Percentiles rank a stretch among this genome's conserved stretches.
Conservation (phyloP, 2,797 vertebrate genomes). For the Oreonectes daqikongensis region DNA sequence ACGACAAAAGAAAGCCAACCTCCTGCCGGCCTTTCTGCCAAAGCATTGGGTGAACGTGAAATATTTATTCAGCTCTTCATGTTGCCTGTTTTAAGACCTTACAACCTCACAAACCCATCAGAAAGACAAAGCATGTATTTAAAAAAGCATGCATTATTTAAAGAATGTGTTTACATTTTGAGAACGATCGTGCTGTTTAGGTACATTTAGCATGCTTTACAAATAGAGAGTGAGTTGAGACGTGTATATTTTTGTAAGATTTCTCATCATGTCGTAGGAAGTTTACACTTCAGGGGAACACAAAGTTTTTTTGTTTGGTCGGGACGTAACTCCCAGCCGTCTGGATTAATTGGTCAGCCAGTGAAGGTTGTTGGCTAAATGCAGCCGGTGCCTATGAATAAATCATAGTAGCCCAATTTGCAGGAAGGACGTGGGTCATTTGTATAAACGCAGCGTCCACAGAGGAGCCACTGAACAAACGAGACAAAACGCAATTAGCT, state of each 20-base stretch:
- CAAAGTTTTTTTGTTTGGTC: conserved; percentile 24
- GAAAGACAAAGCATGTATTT: not conserved
- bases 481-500: conserved; percentile 74
- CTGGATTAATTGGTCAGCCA: conserved; percentile 50
- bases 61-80: conserved; percentile 13
- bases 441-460: conserved; percentile 69
- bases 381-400: conserved; percentile 64
- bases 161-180: conserved; percentile 27
- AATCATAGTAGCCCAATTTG: conserved; percentile 70
- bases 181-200: too few species aligned
- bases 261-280: conserved; percentile 2
- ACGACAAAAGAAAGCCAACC: not conserved
- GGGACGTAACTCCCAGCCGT: conserved; percentile 31
- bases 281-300: conserved; percentile 9
- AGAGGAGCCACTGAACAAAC: conserved; percentile 71
- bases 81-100: not conserved
- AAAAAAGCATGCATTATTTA: conserved; percentile 47
- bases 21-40: not conserved
- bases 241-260: not conserved
- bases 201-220: too few species aligned
- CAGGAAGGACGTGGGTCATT: conserved; percentile 67
- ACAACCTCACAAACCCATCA: not conserved
- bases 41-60: not conserved
- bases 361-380: conserved; percentile 51
- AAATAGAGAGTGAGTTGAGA: too few species aligned